Base-by-base conservation (phyloP, 1,140 invertebrate genomes). In the Drosophila tani region DNA sequence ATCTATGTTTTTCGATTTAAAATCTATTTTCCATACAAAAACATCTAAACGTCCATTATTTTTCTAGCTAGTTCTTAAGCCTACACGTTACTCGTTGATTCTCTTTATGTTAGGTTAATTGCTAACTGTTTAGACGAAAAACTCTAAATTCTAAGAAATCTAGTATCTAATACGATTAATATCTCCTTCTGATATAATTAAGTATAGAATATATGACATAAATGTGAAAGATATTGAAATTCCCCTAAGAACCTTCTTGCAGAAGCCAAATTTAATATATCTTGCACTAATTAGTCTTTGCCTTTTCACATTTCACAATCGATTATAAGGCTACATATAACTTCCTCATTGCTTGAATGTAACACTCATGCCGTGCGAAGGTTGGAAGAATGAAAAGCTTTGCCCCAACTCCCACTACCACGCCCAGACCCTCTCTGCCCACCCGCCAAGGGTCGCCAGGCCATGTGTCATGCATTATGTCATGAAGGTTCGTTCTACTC, bases 391-490 rank as follows among this genome's bases (percentile, higher is more conserved):
- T 27, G 38, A 59, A 71, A 49, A 49, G 68, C 50, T 41, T 51
- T 56, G 21, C 32, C 41, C 29, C 38, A 60, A 35, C 35, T 27
- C 17, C 32, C 50, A 17, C 24, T 29, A 9, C 27, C 50, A 55
- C 51, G 19, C 3, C 51, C 32, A 35, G 11, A 0, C 32, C 32
- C 51, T 24, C 11, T 19, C 11, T n/a, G 11, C 11, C 11, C 29
- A n/a, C 14, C n/a, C 29, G 29, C 12, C 47, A 49, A 21, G 51
- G 38, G 50, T 70, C 50, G 43, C 35, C 51, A 4, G 53, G 35
- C 53, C 53, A 60, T 60, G 70, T 73, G 68, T 73, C 70, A 74
- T 73, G 69, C 49, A 74, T 73, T 60, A 74, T 74, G 70, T 60
- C 70, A 74, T 43, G 55, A 51, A 73, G 56, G 45, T 51, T 74